Conservation (phyloP, 2,797 vertebrate species). For the Gobionotothen gibberifrons region DNA sequence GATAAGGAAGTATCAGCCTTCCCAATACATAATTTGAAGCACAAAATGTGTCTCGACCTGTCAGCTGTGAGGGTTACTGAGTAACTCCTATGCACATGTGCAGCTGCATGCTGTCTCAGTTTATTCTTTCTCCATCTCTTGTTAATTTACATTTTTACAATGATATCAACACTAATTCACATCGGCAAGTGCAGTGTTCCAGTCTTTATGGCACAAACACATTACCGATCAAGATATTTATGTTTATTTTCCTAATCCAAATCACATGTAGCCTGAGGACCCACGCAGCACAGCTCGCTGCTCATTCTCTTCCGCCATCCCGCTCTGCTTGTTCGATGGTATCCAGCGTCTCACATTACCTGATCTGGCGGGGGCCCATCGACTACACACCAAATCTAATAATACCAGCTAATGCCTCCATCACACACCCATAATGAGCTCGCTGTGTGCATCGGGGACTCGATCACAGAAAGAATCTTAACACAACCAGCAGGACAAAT, state of each 20-base stretch:
- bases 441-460: slow-evolving; percentile 42
- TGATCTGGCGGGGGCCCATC: slow-evolving; percentile 55
- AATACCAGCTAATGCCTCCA: slow-evolving; percentile 68
- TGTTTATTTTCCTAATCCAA: slow-evolving; percentile 20
- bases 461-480: slow-evolving; percentile 50
- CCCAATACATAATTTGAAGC: not conserved
- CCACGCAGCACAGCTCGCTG: not conserved
- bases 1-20: not conserved
- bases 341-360: slow-evolving; percentile 63
- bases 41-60: not conserved
- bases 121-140: not conserved
- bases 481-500: slow-evolving; percentile 58
- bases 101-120: slow-evolving; percentile 8
- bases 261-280: slow-evolving; percentile 46
- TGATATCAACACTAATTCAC: slow-evolving; percentile 16
- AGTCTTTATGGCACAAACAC: slow-evolving; percentile 26
- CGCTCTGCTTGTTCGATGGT: slow-evolving; percentile 26
- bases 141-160: not conserved
- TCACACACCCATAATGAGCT: slow-evolving; percentile 66
- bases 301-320: slow-evolving; percentile 32
- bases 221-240: slow-evolving; percentile 21
- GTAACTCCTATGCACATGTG: slow-evolving; percentile 7
- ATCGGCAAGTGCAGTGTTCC: not conserved
- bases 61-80: not conserved
- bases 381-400: slow-evolving; percentile 68